Evolutionary conservation across 37 sponge, comb jelly and placozoan species (phyloP), one percentile per base, ranked within the genome.

Genomic region (Spongia lamella): DNA sequence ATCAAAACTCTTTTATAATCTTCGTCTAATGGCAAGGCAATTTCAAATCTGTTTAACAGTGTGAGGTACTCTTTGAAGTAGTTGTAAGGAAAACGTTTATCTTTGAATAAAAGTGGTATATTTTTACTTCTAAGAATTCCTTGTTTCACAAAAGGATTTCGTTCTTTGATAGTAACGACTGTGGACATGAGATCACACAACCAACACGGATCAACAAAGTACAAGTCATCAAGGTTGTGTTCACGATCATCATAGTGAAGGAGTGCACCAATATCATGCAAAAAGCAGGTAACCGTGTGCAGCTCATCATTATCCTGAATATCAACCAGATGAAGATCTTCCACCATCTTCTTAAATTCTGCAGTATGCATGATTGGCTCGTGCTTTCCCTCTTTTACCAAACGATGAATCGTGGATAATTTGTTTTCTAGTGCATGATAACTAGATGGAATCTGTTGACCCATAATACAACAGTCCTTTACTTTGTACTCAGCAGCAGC

Each of bases 121-220:
- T 77, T 31, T 34, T 69, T 62, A 53, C 38, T 47, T 30, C 38
- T 21, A 17, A 88, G 75, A 47, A 88, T 88, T 16, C 91, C 91
- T 36, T 77, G 61, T 24, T 55, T 68, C 16, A 89, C 51, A 38
- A 72, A 89, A 15, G 82, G 82, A 65, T 87, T 92, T 56, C 73
- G 75, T 68, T 86, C 90, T 25, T 69, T 67, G 55, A 92, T 77
- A 1, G 93, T 92, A 36, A 89, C 79, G 1, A 92, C 61, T 14
- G 75, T 83, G 25, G 93, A 79, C 86, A 92, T 92, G 86, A 92
- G 74, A 60, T 92, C 82, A 55, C 88, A 85, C 17, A 89, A 72
- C 90, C 90, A 89, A 32, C 76, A 64, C 15, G 90, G 90, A 38
- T 89, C 81, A 54, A 79, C 53, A 52, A 89, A 89, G 70, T 80